Evolutionary conservation across 2,113 vertebrate genomes (phyloP).

Genomic region (Archocentrus centrarchus): DNA sequence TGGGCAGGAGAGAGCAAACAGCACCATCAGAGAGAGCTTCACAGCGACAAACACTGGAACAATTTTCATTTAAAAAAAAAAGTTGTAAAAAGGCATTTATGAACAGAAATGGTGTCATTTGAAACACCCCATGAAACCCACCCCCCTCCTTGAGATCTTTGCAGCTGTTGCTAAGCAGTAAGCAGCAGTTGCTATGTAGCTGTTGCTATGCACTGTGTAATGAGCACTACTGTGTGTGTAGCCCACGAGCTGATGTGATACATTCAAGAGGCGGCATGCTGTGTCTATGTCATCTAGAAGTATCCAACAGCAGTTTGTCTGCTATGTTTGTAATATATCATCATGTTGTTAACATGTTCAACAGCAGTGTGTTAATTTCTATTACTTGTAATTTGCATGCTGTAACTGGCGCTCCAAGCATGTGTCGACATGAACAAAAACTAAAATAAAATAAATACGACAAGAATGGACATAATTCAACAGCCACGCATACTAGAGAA

Average conservation of each 20-base stretch:
- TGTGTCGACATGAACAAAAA: constrained; percentile 1
- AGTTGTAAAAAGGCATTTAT: constrained; percentile 57
- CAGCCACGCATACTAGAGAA: background rate
- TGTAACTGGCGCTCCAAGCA: constrained; percentile 9
- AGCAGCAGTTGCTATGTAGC: constrained; percentile 80
- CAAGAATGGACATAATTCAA: constrained; percentile 11
- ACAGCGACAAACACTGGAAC: constrained; percentile 13
- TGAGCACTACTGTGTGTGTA: constrained; percentile 71
- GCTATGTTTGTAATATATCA: constrained; percentile 32
- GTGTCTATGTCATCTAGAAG: constrained; percentile 65
- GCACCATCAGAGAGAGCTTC: constrained; percentile 43
- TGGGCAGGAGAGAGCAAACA: constrained; percentile 34
- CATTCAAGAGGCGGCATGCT: constrained; percentile 66
- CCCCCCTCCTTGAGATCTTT: constrained; percentile 67
- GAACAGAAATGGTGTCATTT: constrained; percentile 71
- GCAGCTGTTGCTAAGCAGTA: constrained; percentile 82
- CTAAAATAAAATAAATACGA: background rate
- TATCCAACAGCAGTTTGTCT: constrained; percentile 58
- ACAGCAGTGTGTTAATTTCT: constrained; percentile 19
- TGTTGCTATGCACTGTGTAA: constrained; percentile 80
- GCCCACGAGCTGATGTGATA: constrained; percentile 76
- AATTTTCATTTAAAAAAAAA: constrained; percentile 10
- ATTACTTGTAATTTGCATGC: background rate
- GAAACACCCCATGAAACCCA: constrained; percentile 64
- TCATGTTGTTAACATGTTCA: constrained; percentile 34